Base-by-base conservation (phyloP, 2,797 vertebrate species). In the Sebastiscus albofasciatus region DNA sequence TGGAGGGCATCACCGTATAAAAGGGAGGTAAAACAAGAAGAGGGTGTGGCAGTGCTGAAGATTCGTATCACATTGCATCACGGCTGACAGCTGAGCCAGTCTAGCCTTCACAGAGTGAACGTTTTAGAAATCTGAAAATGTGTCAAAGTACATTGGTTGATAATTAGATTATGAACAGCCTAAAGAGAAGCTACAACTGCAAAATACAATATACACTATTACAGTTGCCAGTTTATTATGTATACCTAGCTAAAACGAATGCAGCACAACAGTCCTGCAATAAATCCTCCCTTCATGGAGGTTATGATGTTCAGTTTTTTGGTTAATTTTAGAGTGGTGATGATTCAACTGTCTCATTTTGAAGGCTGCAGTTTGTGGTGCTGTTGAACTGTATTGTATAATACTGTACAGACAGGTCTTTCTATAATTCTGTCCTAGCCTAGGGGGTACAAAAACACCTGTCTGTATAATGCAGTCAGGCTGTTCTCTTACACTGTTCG, bases 31-130 rank as follows among this genome's bases (percentile, higher is more conserved):
- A 79, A 81, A 87, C 55, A 66, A 81, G 77, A 52, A 16, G 54
- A 78, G 81, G 87, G 87, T 70, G 85, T 78, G 89, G 86, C 58
- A 20, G 56, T 13, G 55, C 55, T 36, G 58, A 71, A 71, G 64
- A 56, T 70, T 54, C 1, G 10, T 72, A 78, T 82, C 65, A 24
- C 31, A 46, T 76, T 67, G 9, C 58, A 26, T 86, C 60, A 69
- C 42, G 33, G 46, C 39, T 72, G 66, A 75, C 46, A 70, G 67
- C 70, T 70, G 58, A 75, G 58, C 11, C 66, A 14, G 34, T 64
- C 4, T 18, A 26, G 7, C 60, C 60, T 83, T 84, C 46, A 72
- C 36, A 71, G 33, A 1, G 7, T 34, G 20, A 29, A 31, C 24
- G 20, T 67, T 78, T 73, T 22, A 4, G 6, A 29, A 68, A 75